A percentile compares a stretch with the other conserved stretches of the same genome.
These are phyloP conservation scores for Venustaconcha ellipsiformis DNA, from an alignment of 1,140 invertebrate species.

Conservation along the genomic window DNA sequence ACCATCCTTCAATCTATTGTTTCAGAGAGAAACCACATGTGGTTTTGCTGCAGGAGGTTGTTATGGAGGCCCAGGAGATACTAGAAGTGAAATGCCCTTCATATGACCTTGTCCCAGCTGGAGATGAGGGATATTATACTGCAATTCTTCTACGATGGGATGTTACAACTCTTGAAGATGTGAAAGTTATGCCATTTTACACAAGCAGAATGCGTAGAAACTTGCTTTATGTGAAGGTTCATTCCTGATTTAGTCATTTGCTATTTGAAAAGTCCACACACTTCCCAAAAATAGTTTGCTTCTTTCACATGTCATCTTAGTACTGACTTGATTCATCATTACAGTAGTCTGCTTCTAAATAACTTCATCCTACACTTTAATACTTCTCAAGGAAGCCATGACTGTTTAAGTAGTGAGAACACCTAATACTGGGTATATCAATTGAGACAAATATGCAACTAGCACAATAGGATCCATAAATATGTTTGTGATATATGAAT, in stretches of 20 bases:
- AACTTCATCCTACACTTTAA: too few relatives aligned
- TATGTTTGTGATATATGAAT: too few relatives aligned
- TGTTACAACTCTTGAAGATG: conserved; percentile 66
- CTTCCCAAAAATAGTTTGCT: too few relatives aligned
- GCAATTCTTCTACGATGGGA: conserved; percentile 70
- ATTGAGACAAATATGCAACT: too few relatives aligned
- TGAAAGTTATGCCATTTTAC: conserved; percentile 69
- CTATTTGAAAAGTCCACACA: too few relatives aligned
- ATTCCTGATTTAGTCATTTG: background rate
- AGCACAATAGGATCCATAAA: too few relatives aligned
- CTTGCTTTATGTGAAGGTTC: conserved; percentile 68
- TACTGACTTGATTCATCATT: too few relatives aligned
- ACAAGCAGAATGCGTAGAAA: conserved; percentile 72
- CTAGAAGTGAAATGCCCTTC: conserved; percentile 49
- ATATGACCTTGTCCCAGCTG: conserved; percentile 62
- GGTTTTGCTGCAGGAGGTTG: conserved; percentile 77
- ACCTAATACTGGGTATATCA: too few relatives aligned
- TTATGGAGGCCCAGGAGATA: conserved; percentile 67
- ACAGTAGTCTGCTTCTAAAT: too few relatives aligned
- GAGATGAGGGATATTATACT: conserved; percentile 68
- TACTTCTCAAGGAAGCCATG: too few relatives aligned
- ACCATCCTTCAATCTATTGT: background rate
- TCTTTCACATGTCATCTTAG: too few relatives aligned
- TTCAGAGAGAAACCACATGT: conserved; percentile 74
- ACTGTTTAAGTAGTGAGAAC: too few relatives aligned